Conservation (phyloP, 2,797 vertebrate genomes). For the Microchirus variegatus region DNA sequence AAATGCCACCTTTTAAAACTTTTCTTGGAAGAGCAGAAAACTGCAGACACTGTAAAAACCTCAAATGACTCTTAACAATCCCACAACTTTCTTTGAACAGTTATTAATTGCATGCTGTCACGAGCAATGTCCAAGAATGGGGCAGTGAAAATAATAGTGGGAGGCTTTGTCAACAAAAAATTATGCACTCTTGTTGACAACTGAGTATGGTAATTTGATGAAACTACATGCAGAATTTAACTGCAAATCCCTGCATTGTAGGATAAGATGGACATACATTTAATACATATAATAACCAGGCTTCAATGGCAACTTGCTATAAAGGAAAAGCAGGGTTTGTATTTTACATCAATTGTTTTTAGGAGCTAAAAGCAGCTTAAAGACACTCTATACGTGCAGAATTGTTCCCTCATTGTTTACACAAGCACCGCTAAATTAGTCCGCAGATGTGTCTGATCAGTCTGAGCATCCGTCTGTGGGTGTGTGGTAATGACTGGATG, state of each 20-base stretch:
- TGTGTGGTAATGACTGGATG: slow-evolving; percentile 52
- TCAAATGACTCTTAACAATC: neutral
- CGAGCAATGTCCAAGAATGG: neutral
- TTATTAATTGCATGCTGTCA: slow-evolving; percentile 56
- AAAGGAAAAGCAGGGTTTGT: too few species aligned
- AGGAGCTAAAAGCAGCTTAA: too few species aligned
- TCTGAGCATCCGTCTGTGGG: slow-evolving; percentile 37
- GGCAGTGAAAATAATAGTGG: slow-evolving; percentile 32
- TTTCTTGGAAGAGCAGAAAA: neutral
- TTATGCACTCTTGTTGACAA: slow-evolving; percentile 6
- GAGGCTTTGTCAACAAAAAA: slow-evolving; percentile 26
- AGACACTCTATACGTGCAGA: slow-evolving; percentile 7
- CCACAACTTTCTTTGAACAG: slow-evolving; percentile 7
- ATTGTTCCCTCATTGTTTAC: slow-evolving; percentile 4
- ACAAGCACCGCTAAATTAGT: slow-evolving; percentile 31
- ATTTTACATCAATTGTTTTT: too few species aligned
- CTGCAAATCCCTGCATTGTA: neutral
- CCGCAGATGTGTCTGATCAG: slow-evolving; percentile 43
- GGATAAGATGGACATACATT: neutral
- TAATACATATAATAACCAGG: too few species aligned
- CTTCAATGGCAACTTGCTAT: neutral
- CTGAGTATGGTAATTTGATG: slow-evolving; percentile 39
- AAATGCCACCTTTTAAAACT: too few species aligned
- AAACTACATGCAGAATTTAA: slow-evolving; percentile 1
- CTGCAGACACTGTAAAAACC: neutral